Evolutionary conservation across 2,888 invertebrate genomes (phyloP).

Genomic region (Drosophila fungiperda): DNA sequence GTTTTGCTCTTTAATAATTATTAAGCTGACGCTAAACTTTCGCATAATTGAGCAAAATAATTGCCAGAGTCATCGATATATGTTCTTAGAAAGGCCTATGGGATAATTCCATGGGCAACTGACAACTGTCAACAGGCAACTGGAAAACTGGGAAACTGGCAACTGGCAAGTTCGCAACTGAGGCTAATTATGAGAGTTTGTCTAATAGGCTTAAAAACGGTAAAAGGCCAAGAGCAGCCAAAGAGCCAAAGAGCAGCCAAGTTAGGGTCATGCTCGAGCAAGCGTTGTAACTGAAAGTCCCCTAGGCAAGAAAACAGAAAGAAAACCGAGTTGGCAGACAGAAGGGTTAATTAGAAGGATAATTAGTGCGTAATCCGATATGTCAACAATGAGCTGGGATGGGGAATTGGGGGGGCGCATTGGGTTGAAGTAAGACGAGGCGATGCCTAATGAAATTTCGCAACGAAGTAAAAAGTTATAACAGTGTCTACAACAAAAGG

Average conservation of each 20-base stretch:
- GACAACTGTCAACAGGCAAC: slow-evolving; percentile 24
- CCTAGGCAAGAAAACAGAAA: slow-evolving; percentile 47
- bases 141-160: background rate
- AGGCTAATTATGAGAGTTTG: slow-evolving; percentile 77
- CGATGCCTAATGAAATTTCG: slow-evolving; percentile 60
- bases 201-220: slow-evolving; percentile 81
- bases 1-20: slow-evolving; percentile 3
- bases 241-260: slow-evolving; percentile 24
- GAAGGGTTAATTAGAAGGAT: slow-evolving; percentile 84
- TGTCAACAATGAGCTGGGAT: slow-evolving; percentile 68
- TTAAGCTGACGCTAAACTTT: slow-evolving; percentile 5
- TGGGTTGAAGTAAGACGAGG: slow-evolving; percentile 1
- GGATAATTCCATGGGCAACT: slow-evolving; percentile 42
- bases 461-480: slow-evolving; percentile 52
- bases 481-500: slow-evolving; percentile 10
- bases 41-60: slow-evolving; percentile 42
- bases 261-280: slow-evolving; percentile 73
- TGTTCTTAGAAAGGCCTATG: slow-evolving; percentile 14
- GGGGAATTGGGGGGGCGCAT: slow-evolving; percentile 4
- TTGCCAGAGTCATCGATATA: slow-evolving; percentile 62
- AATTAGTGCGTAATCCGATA: slow-evolving; percentile 84
- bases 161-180: slow-evolving; percentile 10
- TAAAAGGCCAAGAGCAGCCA: slow-evolving; percentile 35
- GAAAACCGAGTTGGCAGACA: slow-evolving; percentile 47
- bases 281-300: slow-evolving; percentile 32